Percentiles rank a stretch among this genome's conserved stretches.
These are phyloP conservation scores for Cepaea nemoralis DNA, from an alignment of 1,140 invertebrate genomes.

Conservation along the genomic window DNA sequence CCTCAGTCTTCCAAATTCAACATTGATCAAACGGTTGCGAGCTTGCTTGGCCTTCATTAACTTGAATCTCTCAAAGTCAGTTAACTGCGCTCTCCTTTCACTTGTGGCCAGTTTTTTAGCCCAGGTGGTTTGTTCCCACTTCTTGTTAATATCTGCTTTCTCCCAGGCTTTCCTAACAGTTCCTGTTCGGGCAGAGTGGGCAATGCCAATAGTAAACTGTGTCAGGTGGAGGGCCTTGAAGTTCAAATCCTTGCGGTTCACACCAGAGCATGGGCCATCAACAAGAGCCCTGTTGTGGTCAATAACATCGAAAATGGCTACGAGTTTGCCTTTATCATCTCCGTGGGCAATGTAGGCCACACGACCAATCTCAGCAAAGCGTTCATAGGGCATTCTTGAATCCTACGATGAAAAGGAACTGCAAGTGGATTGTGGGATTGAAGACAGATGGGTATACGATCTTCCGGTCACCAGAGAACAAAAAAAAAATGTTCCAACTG, in stretches of 20 bases:
- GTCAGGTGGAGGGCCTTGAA: constrained; percentile 94
- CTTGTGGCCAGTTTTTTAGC: constrained; percentile 81
- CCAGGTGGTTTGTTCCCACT: constrained; percentile 73
- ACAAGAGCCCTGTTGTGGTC: constrained; percentile 96
- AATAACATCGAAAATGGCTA: constrained; percentile 94
- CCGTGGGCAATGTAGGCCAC: constrained; percentile 94
- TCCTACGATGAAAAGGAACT: constrained; percentile 1
- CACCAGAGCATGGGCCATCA: constrained; percentile 90
- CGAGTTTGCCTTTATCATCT: constrained; percentile 88
- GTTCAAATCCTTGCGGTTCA: constrained; percentile 86
- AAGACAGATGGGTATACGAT: too few relatives aligned
- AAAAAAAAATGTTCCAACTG: too few relatives aligned
- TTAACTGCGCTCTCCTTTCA: constrained; percentile 84
- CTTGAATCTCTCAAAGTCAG: constrained; percentile 97
- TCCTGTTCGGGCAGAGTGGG: constrained; percentile 86
- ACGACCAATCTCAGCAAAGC: constrained; percentile 96
- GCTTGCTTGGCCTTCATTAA: constrained; percentile 88
- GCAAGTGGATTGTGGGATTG: background rate
- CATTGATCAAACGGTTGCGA: constrained; percentile 87
- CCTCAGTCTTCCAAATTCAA: constrained; percentile 84
- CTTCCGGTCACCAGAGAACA: too few relatives aligned
- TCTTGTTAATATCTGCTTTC: constrained; percentile 72
- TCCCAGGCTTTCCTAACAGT: constrained; percentile 92
- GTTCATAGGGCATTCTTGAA: constrained; percentile 82
- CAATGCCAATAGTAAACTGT: constrained; percentile 88